Percentiles rank a stretch among this genome's conserved stretches.
These are phyloP conservation scores for Trogon surrucura DNA, from an alignment of 2,113 vertebrate species.

Conservation along the genomic window DNA sequence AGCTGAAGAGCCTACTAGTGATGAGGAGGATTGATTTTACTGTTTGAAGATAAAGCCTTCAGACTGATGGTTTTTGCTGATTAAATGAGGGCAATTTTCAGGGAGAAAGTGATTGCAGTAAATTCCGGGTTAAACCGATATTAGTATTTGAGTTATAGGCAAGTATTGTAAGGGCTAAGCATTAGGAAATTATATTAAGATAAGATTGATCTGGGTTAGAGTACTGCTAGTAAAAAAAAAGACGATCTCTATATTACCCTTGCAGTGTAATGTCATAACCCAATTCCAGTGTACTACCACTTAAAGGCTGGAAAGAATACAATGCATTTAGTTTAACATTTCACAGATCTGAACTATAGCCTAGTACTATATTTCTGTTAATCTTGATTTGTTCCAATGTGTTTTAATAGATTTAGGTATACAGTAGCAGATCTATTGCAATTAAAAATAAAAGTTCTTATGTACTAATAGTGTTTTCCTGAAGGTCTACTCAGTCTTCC, in stretches of 20 bases:
- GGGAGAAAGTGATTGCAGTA: neutral
- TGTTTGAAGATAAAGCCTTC: slow-evolving; percentile 10
- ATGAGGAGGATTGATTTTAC: slow-evolving; percentile 11
- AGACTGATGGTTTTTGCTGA: neutral
- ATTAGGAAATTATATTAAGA: neutral
- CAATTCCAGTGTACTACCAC: neutral
- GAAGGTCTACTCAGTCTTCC: slow-evolving; percentile 72
- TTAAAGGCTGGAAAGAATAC: slow-evolving; percentile 13
- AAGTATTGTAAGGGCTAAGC: neutral
- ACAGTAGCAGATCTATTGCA: neutral
- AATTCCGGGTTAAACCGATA: slow-evolving; percentile 19
- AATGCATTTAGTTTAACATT: slow-evolving; percentile 8
- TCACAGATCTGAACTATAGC: neutral
- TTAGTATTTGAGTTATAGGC: slow-evolving; percentile 15
- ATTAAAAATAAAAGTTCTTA: slow-evolving; percentile 66
- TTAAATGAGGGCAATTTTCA: slow-evolving; percentile 29
- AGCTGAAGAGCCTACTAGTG: neutral
- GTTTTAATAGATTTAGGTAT: neutral
- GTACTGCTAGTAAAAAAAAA: neutral
- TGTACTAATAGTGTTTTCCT: slow-evolving; percentile 38
- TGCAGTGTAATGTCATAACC: neutral
- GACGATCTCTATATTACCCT: neutral
- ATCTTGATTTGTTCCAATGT: slow-evolving; percentile 3
- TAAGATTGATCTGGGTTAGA: neutral
- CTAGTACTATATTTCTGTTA: neutral